Percentiles rank a stretch among this genome's conserved stretches.
These are phyloP conservation scores for Pipistrellus nathusii DNA, from an alignment of 2,797 vertebrate genomes.

Conservation along the genomic window DNA sequence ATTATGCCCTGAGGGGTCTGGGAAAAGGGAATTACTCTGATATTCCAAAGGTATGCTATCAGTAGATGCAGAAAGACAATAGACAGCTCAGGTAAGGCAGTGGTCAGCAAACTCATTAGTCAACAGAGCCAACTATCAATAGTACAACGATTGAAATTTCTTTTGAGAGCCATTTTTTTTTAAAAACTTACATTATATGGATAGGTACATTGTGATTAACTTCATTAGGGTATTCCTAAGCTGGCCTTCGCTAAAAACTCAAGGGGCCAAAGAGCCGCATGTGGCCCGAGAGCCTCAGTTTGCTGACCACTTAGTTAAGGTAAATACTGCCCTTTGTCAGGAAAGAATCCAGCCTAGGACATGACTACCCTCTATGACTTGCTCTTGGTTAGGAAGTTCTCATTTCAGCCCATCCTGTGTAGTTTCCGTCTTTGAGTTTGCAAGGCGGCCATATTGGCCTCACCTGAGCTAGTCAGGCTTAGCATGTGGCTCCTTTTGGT, in stretches of 20 bases:
- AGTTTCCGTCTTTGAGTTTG: not conserved
- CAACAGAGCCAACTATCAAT: no score
- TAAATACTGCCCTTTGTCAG: not conserved
- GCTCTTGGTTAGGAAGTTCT: not conserved
- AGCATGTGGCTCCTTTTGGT: rapidly evolving
- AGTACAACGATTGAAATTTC: no score
- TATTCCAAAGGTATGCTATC: not conserved
- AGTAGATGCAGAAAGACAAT: not conserved
- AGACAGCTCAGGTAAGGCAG: not conserved
- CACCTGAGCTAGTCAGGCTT: not conserved
- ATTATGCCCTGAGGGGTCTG: not conserved
- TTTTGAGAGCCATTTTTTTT: no score
- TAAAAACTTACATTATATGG: no score
- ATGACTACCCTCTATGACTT: not conserved
- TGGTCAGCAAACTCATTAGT: no score
- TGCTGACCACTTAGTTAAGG: no score
- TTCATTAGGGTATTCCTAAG: no score
- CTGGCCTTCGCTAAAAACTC: no score
- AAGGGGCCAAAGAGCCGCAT: no score
- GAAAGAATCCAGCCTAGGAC: not conserved
- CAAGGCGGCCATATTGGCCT: not conserved
- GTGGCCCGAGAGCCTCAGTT: no score
- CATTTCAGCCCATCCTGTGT: not conserved
- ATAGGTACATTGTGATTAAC: no score
- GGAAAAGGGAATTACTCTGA: not conserved